Evolutionary conservation across 1,140 invertebrate genomes (phyloP), one percentile per base, ranked within the genome.

Genomic region (Drosophila oshimai): DNA sequence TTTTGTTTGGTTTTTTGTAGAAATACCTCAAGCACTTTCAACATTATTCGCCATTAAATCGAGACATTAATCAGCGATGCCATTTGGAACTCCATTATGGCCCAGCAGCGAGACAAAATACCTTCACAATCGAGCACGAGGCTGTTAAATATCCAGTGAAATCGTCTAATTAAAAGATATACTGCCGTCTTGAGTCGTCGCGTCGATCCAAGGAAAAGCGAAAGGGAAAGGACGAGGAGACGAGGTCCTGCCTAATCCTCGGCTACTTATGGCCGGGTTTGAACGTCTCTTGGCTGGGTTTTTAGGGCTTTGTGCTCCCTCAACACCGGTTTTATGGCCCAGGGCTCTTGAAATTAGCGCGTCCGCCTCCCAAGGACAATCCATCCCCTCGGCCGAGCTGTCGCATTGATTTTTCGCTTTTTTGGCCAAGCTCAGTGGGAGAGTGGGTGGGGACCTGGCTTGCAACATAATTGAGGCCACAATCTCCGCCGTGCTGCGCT

Each of bases 391-490:
- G 18, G 4, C 9, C 26, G 13, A 12, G 36, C 53, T 31, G 64
- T 31, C 41, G 44, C 83, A 81, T 81, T 72, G 77, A 81, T 79
- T 79, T 80, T 65, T 65, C 28, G 58, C 39, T 37, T 39, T 45
- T 44, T 31, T 31, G 31, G 29, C 45, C 24, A 47, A 47, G 73
- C 60, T 78, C 57, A 47, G 42, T 31, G 26, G 34, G 36, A 26
- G 26, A 15, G 42, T 31, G 26, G 34, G 36, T 20, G 26, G n/a
- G 34, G 44, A 36, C 26, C 47, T 29, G 44, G 13, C 10, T 17
- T 29, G 54, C 60, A 58, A 69, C 60, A 83, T 81, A 83, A 83
- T 81, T 81, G 74, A 77, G 51, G 68, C 55, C 61, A 50, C 44
- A 55, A 78, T 71, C 75, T 78, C 53, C 55, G 57, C 58, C 55